Evolutionary conservation across 2,797 vertebrate genomes (phyloP).

Genomic region (Sebastes dallii): DNA sequence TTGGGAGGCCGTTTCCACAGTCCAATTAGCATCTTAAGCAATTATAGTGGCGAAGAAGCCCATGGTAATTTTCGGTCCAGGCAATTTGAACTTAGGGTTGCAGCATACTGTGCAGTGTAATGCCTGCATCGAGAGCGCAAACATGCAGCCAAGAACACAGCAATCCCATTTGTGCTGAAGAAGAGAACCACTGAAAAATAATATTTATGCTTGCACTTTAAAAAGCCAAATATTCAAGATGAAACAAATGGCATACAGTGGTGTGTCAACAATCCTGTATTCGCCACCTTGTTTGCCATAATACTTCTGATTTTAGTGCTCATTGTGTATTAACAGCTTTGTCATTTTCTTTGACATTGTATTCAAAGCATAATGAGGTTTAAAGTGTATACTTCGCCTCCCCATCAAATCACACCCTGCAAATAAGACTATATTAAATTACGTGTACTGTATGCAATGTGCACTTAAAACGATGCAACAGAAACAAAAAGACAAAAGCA

Average conservation of each 20-base stretch:
- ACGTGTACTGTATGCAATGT: neutral
- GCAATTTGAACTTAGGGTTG: slow-evolving; percentile 62
- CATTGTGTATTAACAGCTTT: slow-evolving; percentile 9
- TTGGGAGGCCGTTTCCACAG: slow-evolving; percentile 71
- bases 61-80: slow-evolving; percentile 65
- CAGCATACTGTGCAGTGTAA: slow-evolving; percentile 42
- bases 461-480: slow-evolving; percentile 7
- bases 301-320: slow-evolving; percentile 20
- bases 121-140: slow-evolving; percentile 19
- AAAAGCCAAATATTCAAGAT: slow-evolving; percentile 9
- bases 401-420: slow-evolving; percentile 2
- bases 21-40: slow-evolving; percentile 83
- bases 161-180: slow-evolving; percentile 18
- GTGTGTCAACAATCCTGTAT: slow-evolving; percentile 3
- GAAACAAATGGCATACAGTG: slow-evolving; percentile 1
- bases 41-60: slow-evolving; percentile 75
- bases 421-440: slow-evolving; percentile 20
- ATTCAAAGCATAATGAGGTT: slow-evolving; percentile 25
- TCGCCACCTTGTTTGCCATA: neutral
- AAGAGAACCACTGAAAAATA: slow-evolving; percentile 15
- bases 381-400: slow-evolving; percentile 4
- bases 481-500: slow-evolving; percentile 1
- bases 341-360: slow-evolving; percentile 28
- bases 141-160: slow-evolving; percentile 27
- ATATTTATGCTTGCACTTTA: slow-evolving; percentile 13